These are phyloP conservation scores for Nebria ingens DNA, from an alignment of 1,140 invertebrate genomes.

Conservation along the genomic window DNA sequence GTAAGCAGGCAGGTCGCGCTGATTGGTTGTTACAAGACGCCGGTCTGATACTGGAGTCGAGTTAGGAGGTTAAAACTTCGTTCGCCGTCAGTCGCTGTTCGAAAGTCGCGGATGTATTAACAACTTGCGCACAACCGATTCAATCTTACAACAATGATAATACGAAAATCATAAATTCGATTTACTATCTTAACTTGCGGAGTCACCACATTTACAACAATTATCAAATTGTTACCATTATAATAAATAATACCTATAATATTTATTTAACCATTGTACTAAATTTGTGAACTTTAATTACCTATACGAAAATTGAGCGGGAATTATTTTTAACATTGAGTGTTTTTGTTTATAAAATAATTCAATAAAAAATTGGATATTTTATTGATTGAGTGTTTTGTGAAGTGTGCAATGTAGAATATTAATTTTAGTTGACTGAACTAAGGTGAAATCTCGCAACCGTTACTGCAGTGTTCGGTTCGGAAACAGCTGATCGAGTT, in stretches of 20 bases:
- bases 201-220: not conserved
- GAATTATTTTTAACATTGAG: too few relatives aligned
- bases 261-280: too few relatives aligned
- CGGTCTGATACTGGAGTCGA: not conserved
- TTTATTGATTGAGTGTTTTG: not conserved
- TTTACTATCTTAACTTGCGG: not conserved
- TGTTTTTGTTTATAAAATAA: too few relatives aligned
- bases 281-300: too few relatives aligned
- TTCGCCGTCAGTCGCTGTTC: constrained; percentile 1
- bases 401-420: not conserved
- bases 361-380: too few relatives aligned
- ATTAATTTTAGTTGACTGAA: not conserved
- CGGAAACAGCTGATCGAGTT: not conserved
- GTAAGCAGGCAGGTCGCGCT: not conserved
- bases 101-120: not conserved
- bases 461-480: too few relatives aligned
- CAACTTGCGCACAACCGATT: not conserved
- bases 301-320: too few relatives aligned
- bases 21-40: not conserved
- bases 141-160: not conserved
- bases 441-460: not conserved
- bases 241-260: too few relatives aligned
- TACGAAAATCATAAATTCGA: too few relatives aligned
- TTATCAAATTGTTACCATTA: not conserved
- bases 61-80: constrained; percentile 4